phyloP scores from a whole-genome alignment of 2,113 vertebrate species.

The Reinhardtius hippoglossoides region DNA sequence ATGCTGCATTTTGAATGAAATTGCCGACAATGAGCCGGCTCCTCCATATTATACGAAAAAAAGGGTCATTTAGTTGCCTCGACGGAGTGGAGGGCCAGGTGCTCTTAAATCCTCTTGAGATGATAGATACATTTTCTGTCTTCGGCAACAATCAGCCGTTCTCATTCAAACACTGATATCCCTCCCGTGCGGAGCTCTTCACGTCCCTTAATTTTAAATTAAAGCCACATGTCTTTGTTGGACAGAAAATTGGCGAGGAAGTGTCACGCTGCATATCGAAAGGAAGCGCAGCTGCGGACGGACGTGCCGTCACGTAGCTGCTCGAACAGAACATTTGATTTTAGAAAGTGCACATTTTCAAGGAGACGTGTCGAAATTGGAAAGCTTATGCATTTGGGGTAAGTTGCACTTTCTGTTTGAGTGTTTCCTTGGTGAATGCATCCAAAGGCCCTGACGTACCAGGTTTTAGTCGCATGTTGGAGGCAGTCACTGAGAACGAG shows the following conservation, averaged over 20 bases:
- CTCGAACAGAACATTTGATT: neutral
- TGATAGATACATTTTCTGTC: conserved; percentile 51
- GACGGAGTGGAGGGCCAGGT: conserved; percentile 40
- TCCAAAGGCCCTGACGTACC: neutral
- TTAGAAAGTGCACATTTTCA: neutral
- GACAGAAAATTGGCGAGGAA: neutral
- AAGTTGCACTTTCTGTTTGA: neutral
- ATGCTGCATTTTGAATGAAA: conserved; percentile 58
- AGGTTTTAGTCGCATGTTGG: too few species aligned
- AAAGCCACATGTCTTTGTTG: neutral
- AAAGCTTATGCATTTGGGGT: too few species aligned
- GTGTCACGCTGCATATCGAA: neutral
- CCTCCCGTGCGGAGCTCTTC: neutral
- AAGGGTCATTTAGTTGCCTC: conserved; percentile 45
- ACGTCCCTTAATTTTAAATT: conserved; percentile 23
- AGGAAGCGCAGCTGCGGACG: neutral
- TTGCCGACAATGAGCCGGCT: conserved; percentile 42
- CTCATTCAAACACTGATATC: conserved; percentile 37
- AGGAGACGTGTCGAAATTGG: neutral
- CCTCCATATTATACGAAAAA: conserved; percentile 24
- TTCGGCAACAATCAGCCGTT: conserved; percentile 42
- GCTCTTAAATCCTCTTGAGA: conserved; percentile 48
- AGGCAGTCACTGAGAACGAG: too few species aligned
- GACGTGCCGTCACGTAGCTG: neutral
- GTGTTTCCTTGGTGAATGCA: neutral